A percentile compares a stretch with the other conserved stretches of the same genome.
phyloP scores from a whole-genome alignment of 2,797 vertebrate genomes.

The Crenuchus spilurus region DNA sequence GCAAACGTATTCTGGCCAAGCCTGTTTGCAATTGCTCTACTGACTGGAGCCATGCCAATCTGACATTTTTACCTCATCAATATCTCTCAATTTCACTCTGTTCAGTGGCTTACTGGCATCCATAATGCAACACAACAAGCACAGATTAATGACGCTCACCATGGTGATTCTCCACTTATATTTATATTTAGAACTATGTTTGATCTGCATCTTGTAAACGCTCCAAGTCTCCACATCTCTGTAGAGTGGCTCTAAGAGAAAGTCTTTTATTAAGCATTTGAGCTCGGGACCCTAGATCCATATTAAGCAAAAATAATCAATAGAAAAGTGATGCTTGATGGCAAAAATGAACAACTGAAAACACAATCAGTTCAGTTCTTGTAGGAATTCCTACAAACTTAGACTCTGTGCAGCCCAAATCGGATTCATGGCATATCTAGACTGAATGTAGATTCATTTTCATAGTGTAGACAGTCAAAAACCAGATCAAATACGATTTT shows the following conservation, averaged over 20 bases:
- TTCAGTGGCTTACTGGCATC: not conserved
- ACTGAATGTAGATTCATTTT: no score
- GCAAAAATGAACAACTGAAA: no score
- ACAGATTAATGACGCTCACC: not conserved
- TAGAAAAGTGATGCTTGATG: no score
- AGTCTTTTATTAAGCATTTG: not conserved
- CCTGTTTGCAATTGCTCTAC: conserved; percentile 34
- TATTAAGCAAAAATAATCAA: no score
- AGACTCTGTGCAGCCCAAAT: no score
- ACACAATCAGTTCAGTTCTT: no score
- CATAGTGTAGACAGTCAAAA: no score
- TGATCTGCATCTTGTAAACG: not conserved
- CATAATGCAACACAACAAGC: conserved; percentile 8
- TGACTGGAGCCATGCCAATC: conserved; percentile 44
- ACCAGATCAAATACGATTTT: no score
- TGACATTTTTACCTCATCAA: conserved; percentile 4
- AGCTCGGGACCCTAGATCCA: not conserved
- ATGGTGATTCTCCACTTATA: conserved; percentile 4
- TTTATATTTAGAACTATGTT: conserved; percentile 6
- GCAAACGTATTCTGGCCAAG: conserved; percentile 31
- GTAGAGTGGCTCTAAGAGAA: not conserved
- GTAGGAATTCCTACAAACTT: no score
- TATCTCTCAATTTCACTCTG: not conserved
- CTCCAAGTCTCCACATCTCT: not conserved
- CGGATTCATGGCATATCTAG: no score